Evolutionary conservation across 2,797 vertebrate species (phyloP).

Genomic region (Parambassis ranga): DNA sequence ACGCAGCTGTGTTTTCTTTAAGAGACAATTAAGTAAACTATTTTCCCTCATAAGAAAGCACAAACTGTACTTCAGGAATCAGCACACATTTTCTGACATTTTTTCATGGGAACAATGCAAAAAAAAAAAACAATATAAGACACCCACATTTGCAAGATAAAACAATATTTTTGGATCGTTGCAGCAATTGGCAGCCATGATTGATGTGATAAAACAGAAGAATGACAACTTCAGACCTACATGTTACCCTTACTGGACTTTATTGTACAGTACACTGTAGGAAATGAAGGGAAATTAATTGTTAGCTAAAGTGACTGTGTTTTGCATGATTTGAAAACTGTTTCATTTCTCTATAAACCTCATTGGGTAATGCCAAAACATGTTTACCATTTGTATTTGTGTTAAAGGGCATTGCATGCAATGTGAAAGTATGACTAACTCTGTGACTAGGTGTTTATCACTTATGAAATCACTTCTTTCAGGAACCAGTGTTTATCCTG

Average conservation of each 20-base stretch:
- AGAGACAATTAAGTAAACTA: conserved; percentile 29
- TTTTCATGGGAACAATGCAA: too few species aligned
- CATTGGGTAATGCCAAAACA: conserved; percentile 17
- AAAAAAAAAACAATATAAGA: too few species aligned
- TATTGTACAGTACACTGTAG: neutral
- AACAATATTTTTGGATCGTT: too few species aligned
- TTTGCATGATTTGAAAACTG: too few species aligned
- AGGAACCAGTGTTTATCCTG: conserved; percentile 38
- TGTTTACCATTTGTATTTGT: conserved; percentile 60
- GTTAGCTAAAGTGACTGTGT: rapidly evolving
- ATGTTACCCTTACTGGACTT: too few species aligned
- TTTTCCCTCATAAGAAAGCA: conserved; percentile 14
- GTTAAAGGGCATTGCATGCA: conserved; percentile 38
- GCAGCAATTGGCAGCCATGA: too few species aligned
- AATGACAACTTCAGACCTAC: too few species aligned
- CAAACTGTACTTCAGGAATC: neutral
- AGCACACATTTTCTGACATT: neutral
- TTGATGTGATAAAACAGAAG: too few species aligned
- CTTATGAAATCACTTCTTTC: conserved; percentile 26
- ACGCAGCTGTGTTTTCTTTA: conserved; percentile 73
- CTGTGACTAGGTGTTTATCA: conserved; percentile 15
- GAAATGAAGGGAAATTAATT: too few species aligned
- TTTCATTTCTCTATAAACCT: neutral
- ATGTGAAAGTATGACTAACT: conserved; percentile 51
- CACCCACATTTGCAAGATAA: too few species aligned